Evolutionary conservation across 2,797 vertebrate genomes (phyloP).

Genomic region (Diplodus sargus): DNA sequence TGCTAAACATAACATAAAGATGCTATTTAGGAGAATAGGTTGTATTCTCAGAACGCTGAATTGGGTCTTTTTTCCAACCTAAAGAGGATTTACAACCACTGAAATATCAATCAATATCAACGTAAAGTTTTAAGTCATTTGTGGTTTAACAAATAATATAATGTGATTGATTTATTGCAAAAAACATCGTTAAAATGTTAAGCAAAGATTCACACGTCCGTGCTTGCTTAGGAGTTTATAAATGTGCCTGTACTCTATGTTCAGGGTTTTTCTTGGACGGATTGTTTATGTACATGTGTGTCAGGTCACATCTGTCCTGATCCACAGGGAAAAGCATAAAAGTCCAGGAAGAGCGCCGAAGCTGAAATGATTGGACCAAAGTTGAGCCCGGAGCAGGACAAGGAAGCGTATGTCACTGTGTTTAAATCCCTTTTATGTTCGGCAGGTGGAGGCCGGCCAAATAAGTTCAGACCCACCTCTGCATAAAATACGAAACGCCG

Average conservation of each 20-base stretch:
- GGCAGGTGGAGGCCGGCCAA: too few species aligned
- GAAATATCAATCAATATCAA: too few species aligned
- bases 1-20: background rate
- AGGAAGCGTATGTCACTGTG: too few species aligned
- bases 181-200: too few species aligned
- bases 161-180: background rate
- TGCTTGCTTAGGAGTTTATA: background rate
- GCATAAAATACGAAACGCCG: constrained; percentile 29
- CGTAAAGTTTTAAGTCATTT: too few species aligned
- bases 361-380: constrained; percentile 3
- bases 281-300: background rate
- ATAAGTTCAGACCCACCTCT: constrained; percentile 10
- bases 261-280: background rate
- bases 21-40: background rate
- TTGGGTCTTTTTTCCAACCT: too few species aligned
- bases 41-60: too few species aligned
- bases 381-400: background rate
- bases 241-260: background rate
- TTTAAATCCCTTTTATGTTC: too few species aligned
- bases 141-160: background rate
- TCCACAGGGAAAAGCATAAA: constrained; percentile 80
- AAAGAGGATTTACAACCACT: too few species aligned
- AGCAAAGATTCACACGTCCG: background rate
- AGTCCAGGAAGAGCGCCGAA: constrained; percentile 75
- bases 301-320: constrained; percentile 81